Conservation (phyloP, 2,113 vertebrate species). For the Tilapia sparmanii region DNA sequence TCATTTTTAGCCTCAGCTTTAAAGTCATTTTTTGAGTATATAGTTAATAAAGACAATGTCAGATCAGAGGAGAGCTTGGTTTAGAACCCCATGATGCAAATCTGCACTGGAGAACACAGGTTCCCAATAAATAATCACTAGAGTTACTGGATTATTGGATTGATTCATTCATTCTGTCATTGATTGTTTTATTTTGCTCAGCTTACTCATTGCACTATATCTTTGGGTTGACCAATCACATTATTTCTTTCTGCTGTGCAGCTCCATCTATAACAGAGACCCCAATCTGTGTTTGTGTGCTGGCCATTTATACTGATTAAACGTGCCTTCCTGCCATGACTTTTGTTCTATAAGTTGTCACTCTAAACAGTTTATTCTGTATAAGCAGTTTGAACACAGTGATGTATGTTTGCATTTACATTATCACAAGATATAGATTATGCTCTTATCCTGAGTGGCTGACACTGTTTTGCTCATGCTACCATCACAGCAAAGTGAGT, state of each 20-base stretch:
- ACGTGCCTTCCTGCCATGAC: background rate
- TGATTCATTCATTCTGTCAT: background rate
- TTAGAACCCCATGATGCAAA: background rate
- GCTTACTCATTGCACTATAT: background rate
- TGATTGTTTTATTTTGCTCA: background rate
- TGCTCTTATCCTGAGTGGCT: constrained; percentile 25
- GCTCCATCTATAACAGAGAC: background rate
- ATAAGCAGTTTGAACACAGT: background rate
- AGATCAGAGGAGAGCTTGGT: background rate
- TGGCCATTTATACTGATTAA: background rate
- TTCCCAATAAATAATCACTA: background rate
- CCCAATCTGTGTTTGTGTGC: background rate
- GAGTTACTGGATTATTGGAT: background rate
- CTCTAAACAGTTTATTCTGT: background rate
- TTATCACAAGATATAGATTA: background rate
- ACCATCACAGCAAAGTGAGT: background rate
- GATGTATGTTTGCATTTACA: background rate
- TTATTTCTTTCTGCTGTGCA: background rate
- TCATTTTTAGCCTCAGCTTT: background rate
- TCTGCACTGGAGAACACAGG: background rate
- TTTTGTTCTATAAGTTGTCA: background rate
- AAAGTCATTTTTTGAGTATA: background rate
- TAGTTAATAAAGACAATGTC: background rate
- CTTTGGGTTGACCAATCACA: background rate
- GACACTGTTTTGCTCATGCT: background rate